Evolutionary conservation across 2,888 invertebrate genomes (phyloP), one percentile per base, ranked within the genome.

Genomic region (Megamerina dolium): DNA sequence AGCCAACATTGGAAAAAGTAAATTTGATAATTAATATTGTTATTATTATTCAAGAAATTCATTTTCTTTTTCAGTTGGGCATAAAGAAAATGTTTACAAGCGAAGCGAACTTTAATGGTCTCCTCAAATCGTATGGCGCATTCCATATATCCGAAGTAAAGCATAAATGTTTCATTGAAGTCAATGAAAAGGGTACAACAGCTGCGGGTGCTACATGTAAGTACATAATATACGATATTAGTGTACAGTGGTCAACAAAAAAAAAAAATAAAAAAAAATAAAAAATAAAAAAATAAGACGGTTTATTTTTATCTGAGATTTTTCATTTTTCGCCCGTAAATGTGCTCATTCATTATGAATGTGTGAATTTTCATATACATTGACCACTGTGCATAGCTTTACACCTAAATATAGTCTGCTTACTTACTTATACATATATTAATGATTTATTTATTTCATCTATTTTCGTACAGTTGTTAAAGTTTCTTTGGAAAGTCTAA

Each of bases 111-210:
- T 77, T 91, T 52, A 74, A 74, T 8, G 79, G 78, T 2, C 70
- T 90, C n/a, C 68, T 83, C 32, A 72, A 77, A 4, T 73, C 74
- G 41, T 58, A 60, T 0, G 73, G 74, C 42, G 58, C 60, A 0
- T 63, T 91, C 13, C 72, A 61, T 42, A 82, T 91, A 1, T 81
- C 82, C 21, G 80, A 83, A 58, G 85, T 83, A 3, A 69, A 86
- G 5, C 91, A 92, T 63, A 91, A 91, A 61, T 87, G 89, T 0
- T 88, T 84, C 61, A 83, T 92, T 52, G 84, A 87, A 62, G 87
- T 91, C 0, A 87, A 89, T 64, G 92, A 92, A 63, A 85, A 89
- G 59, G 92, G 92, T 0, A 85, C 86, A 1, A 90, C 91, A 64
- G 90, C 91, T 0, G 87, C 90, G 10, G 90, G 90, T 0, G 88